Base-by-base conservation (phyloP, 1,140 invertebrate species). In the Megalonaias nervosa region DNA sequence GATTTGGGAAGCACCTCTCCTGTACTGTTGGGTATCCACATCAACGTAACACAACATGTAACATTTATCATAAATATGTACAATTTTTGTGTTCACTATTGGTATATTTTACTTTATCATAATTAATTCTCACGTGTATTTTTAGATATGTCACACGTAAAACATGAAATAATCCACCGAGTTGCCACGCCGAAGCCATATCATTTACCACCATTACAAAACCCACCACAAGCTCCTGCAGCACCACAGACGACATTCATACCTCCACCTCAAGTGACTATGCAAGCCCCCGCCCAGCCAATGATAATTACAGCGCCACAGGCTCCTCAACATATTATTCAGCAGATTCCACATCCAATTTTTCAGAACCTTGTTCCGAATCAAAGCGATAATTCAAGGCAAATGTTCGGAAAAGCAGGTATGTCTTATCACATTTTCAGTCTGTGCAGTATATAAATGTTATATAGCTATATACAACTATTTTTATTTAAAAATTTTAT, bases 371-470 rank as follows among this genome's bases (percentile, higher is more conserved):
- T 87, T 58, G 75, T 80, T 4, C 73, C 77, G 5, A 71, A 77
- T 1, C 31, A n/a, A 17, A 62, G n/a, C 58, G 65, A 68, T n/a
- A 59, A 74, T 55, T 79, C 66, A 56, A 77, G 66, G 62, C 74
- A 77, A 12, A 81, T 84, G 78, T 87, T 88, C 64, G 85, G 87
- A 64, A 88, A 86, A 84, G 80, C 72, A 83, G 87, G 87, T 88
- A 70, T 71, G 79, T 68, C 12, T n/a, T 61, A n/a, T 38, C 15
- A 48, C 38, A 48, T 48, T 31, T 48, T 5, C 38, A 48, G 38
- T 11, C 6, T 9, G 38, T 48, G 38, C 38, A 48, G 38, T 48
- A 48, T 48, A 48, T 48, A 48, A 0, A 48, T 48, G 38, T 48
- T 48, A 48, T 48, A 48, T 48, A 48, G 38, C 38, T 48, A 48